These are phyloP conservation scores for Nycticebus coucang DNA, from an alignment of 2,113 vertebrate species.

Conservation along the genomic window DNA sequence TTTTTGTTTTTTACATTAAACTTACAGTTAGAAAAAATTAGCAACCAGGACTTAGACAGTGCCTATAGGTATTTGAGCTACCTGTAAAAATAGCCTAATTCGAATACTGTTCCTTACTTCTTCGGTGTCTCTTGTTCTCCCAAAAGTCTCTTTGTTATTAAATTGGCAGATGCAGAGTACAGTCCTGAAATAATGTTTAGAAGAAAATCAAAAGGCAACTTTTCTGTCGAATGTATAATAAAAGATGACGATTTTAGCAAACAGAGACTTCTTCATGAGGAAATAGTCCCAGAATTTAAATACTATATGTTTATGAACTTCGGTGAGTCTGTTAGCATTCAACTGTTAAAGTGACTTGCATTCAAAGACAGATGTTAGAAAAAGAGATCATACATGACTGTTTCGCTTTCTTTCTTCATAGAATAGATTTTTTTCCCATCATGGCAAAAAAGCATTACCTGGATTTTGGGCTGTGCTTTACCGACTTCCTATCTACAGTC, in stretches of 20 bases:
- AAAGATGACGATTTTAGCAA: constrained; percentile 8
- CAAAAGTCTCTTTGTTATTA: constrained; percentile 18
- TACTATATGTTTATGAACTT: neutral
- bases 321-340: neutral
- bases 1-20: constrained; percentile 47
- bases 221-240: constrained; percentile 53
- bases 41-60: constrained; percentile 44
- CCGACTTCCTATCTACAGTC: neutral
- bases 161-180: constrained; percentile 30
- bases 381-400: neutral
- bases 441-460: neutral
- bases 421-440: neutral
- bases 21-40: constrained; percentile 75
- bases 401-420: neutral
- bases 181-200: constrained; percentile 47
- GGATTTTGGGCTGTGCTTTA: constrained; percentile 13
- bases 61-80: constrained; percentile 60
- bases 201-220: constrained; percentile 31
- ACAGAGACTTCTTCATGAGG: constrained; percentile 8
- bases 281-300: constrained; percentile 57
- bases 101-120: neutral
- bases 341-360: neutral
- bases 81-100: constrained; percentile 63
- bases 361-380: constrained; percentile 31
- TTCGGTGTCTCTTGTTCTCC: neutral